Evolutionary conservation across 2,888 invertebrate genomes (phyloP).

Genomic region (Griposia aprilina): DNA sequence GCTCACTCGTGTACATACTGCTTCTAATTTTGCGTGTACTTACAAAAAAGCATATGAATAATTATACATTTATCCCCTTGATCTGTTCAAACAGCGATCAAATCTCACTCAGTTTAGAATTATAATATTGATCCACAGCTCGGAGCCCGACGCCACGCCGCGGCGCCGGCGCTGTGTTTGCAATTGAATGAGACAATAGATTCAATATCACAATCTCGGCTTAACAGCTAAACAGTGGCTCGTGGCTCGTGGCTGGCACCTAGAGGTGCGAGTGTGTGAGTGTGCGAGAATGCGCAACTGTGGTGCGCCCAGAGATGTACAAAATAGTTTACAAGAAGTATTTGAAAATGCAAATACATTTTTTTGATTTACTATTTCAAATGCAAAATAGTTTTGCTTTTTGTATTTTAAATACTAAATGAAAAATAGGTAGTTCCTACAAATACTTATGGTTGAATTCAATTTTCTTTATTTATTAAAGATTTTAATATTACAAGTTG

Average conservation of each 20-base stretch:
- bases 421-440: no score
- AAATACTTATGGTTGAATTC: no score
- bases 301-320: not conserved
- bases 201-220: not conserved
- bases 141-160: not conserved
- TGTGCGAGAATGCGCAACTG: not conserved
- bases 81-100: not conserved
- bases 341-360: no score
- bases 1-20: not conserved
- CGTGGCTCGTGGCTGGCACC: not conserved
- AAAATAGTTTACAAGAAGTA: no score
- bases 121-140: not conserved
- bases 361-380: no score
- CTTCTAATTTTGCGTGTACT: not conserved
- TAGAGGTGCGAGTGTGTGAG: not conserved
- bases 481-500: no score
- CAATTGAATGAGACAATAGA: not conserved
- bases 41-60: not conserved
- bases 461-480: no score
- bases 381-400: no score
- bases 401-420: no score
- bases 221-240: not conserved
- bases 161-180: not conserved
- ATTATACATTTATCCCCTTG: not conserved
- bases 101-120: not conserved